Evolutionary conservation across 1,140 invertebrate species (phyloP).

Genomic region (Pristionchus pacificus): DNA sequence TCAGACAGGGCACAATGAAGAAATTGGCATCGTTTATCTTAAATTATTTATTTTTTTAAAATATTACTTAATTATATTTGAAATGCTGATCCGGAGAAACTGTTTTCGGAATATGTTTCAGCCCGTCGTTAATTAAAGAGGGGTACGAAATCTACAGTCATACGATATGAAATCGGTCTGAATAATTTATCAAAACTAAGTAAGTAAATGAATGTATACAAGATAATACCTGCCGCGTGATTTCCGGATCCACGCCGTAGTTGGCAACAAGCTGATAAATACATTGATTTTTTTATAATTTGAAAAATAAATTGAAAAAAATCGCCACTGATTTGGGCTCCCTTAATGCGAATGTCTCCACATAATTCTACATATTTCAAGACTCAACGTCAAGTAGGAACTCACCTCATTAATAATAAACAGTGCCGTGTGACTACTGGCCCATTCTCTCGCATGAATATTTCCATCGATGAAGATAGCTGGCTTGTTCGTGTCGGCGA

Average conservation of each 20-base stretch:
- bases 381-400: slow-evolving; percentile 7
- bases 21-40: slow-evolving; percentile 61
- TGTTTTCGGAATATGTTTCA: too few relatives aligned
- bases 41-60: too few relatives aligned
- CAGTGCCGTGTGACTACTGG: slow-evolving; percentile 55
- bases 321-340: slow-evolving; percentile 5
- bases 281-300: neutral
- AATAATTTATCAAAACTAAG: too few relatives aligned
- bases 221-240: slow-evolving; percentile 53
- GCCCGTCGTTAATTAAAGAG: too few relatives aligned
- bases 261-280: slow-evolving; percentile 44
- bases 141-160: too few relatives aligned
- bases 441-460: slow-evolving; percentile 56
- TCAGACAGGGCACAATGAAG: slow-evolving; percentile 68
- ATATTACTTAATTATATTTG: too few relatives aligned
- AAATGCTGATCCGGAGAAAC: too few relatives aligned
- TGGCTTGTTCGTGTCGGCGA: slow-evolving; percentile 36
- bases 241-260: slow-evolving; percentile 54
- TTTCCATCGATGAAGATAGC: slow-evolving; percentile 57
- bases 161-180: too few relatives aligned
- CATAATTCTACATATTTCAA: slow-evolving; percentile 7
- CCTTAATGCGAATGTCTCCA: slow-evolving; percentile 4
- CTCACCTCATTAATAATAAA: slow-evolving; percentile 54
- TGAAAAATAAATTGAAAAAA: neutral
- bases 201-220: too few relatives aligned